These are phyloP conservation scores for Cheilinus undulatus DNA, from an alignment of 2,113 vertebrate species.

Conservation along the genomic window DNA sequence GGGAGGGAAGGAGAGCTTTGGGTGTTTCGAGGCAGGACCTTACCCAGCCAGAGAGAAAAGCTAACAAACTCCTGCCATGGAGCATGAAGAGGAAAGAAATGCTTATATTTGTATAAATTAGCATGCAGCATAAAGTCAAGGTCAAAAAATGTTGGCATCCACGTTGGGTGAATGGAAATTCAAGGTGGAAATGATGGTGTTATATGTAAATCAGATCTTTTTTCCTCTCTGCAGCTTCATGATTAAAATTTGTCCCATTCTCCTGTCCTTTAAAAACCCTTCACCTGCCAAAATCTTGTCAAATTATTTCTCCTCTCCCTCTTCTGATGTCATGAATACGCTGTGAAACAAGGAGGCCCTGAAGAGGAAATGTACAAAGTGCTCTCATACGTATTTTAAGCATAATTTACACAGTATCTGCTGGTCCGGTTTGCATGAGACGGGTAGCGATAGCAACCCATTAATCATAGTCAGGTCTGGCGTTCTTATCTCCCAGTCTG, in stretches of 20 bases:
- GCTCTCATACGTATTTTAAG: conserved; percentile 49
- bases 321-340: conserved; percentile 35
- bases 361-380: conserved; percentile 30
- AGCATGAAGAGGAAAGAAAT: conserved; percentile 58
- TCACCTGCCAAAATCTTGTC: conserved; percentile 53
- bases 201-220: conserved; percentile 53
- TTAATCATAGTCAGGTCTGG: conserved; percentile 69
- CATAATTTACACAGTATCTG: conserved; percentile 37
- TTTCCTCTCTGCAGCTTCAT: conserved; percentile 24
- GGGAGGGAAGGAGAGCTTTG: conserved; percentile 13
- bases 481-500: conserved; percentile 57
- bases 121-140: conserved; percentile 68
- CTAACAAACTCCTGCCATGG: conserved; percentile 61
- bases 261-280: conserved; percentile 35
- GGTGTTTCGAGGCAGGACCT: conserved; percentile 54
- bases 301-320: conserved; percentile 37
- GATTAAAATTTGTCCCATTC: conserved; percentile 44
- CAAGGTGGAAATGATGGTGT: conserved; percentile 39
- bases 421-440: conserved; percentile 51
- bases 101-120: conserved; percentile 84
- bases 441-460: conserved; percentile 45
- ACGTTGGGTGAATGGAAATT: conserved; percentile 48
- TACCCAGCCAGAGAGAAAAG: conserved; percentile 44
- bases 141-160: conserved; percentile 71
- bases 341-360: conserved; percentile 18